Conservation (phyloP, 2,888 invertebrate species). For the Anorthoa munda region DNA sequence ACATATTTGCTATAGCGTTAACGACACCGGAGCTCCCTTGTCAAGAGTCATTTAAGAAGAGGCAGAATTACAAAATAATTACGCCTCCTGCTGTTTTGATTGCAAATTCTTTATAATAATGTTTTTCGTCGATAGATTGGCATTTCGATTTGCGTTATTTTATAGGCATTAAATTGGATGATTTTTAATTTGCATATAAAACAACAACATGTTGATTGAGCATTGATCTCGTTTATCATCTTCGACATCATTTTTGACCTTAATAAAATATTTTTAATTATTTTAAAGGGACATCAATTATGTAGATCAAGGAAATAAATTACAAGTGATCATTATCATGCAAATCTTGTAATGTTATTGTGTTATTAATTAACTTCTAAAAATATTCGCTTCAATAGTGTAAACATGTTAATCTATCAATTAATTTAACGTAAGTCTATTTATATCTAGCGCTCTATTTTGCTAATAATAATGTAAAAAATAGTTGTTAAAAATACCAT, state of each 20-base stretch:
- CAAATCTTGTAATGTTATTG: slow-evolving; percentile 17
- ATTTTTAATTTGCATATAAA: slow-evolving; percentile 39
- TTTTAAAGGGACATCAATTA: slow-evolving; percentile 42
- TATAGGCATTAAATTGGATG: slow-evolving; percentile 55
- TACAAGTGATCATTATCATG: slow-evolving; percentile 11
- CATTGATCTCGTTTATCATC: slow-evolving; percentile 43
- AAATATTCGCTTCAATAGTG: background rate
- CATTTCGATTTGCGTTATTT: slow-evolving; percentile 41
- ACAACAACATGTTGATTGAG: slow-evolving; percentile 41
- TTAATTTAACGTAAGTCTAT: slow-evolving; percentile 12
- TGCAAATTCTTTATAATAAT: slow-evolving; percentile 42
- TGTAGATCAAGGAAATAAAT: slow-evolving; percentile 46
- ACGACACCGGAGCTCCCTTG: slow-evolving; percentile 24
- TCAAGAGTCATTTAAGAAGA: slow-evolving; percentile 29
- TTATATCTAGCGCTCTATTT: background rate
- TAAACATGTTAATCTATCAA: background rate
- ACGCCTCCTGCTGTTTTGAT: slow-evolving; percentile 40
- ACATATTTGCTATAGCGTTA: slow-evolving; percentile 25
- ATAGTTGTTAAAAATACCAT: slow-evolving; percentile 5
- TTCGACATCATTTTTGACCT: slow-evolving; percentile 45
- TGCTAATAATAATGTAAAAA: background rate
- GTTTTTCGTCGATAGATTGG: slow-evolving; percentile 40
- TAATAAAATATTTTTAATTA: slow-evolving; percentile 34
- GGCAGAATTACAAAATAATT: slow-evolving; percentile 39
- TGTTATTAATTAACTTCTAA: slow-evolving; percentile 26